phyloP scores from a whole-genome alignment of 2,888 invertebrate species.

The Callimorpha dominula region DNA sequence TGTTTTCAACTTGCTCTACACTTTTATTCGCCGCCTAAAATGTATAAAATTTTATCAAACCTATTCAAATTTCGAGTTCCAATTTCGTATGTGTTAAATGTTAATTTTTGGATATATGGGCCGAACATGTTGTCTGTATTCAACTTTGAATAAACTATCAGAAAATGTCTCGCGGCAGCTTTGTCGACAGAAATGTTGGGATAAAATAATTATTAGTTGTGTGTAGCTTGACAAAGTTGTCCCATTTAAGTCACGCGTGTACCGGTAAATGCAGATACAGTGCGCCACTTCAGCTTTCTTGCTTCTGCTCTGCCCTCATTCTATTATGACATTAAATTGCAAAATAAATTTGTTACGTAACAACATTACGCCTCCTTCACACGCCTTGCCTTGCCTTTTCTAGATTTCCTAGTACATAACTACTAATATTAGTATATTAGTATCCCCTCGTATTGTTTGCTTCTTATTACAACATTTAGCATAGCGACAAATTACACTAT shows the following conservation, averaged over 20 bases:
- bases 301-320: neutral
- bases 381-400: neutral
- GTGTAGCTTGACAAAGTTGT: slow-evolving; percentile 25
- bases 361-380: neutral
- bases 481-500: too few relatives aligned
- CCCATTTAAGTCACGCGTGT: slow-evolving; percentile 22
- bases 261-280: slow-evolving; percentile 13
- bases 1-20: neutral
- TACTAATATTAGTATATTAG: neutral
- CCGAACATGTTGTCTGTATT: neutral
- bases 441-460: neutral
- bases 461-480: neutral
- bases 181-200: neutral
- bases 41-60: neutral
- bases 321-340: neutral
- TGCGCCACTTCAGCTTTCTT: slow-evolving; percentile 11
- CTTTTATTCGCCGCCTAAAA: neutral
- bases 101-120: too few relatives aligned
- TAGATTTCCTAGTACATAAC: neutral
- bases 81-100: neutral
- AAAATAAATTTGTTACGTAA: neutral
- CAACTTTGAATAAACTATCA: neutral
- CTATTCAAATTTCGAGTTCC: neutral
- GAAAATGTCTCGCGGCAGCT: neutral
- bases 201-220: slow-evolving; percentile 34